Base-by-base conservation (phyloP, 2,888 invertebrate species). In the Erebia epiphron region DNA sequence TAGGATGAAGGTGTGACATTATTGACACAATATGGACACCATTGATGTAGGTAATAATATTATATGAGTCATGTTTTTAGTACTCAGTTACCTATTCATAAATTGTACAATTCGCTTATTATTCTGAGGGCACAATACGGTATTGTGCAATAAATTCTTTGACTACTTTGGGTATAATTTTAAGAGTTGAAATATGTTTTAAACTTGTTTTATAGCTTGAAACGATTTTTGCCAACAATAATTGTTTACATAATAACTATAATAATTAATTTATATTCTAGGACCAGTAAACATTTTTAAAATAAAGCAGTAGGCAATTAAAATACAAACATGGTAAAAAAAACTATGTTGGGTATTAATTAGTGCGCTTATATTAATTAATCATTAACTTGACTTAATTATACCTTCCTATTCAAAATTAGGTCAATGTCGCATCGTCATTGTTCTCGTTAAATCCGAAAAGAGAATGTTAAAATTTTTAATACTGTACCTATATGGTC, bases 1-100 rank as follows among this genome's bases (percentile, higher is more conserved):
- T 18, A 54, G 18, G 54, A 54, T 54, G 54, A 54, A 54, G 18
- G 54, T 16, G 18, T 54, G 54, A 54, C 54, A 54, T 54, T 54
- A 54, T 54, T 54, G 54, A 54, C 9, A 16, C 16, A 18, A 54
- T 54, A 54, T 54, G 54, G 11, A 10, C 16, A 54, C 54, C 16
- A 18, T 54, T 54, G 10, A 46, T 11, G 8, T 46, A 35, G 35
- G 26, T 26, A 2, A 35, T 35, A 35, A 26, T 3, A 11, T 43
- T 43, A 43, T 43, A 5, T 43, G 21, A 26, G 43, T 9, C 52
- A 52, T 14, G 49, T 49, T 52, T 52, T 52, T n/a, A 52, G 8
- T 52, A n/a, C 10, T 52, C 52, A 49, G 14, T 11, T 46, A n/a
- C n/a, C n/a, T n/a, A 35, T 35, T 35, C 35, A 35, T 7, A 50